Conservation (phyloP, 2,888 invertebrate genomes). For the Amiota mariae region DNA sequence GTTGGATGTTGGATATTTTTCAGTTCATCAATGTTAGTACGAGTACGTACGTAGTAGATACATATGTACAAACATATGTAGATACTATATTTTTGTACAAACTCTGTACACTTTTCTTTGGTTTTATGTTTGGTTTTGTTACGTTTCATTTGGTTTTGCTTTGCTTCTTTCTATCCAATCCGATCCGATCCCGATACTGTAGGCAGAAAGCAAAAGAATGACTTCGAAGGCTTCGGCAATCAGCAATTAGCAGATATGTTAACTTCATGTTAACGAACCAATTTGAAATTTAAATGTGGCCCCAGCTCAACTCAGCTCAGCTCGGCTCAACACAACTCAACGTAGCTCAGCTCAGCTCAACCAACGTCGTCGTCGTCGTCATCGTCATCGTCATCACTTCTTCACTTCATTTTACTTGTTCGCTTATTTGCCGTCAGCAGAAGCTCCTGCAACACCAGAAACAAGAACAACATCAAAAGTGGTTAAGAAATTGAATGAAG, state of each 20-base stretch:
- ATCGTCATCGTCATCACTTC: conserved; percentile 63
- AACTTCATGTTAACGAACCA: conserved; percentile 68
- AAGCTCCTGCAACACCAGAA: conserved; percentile 27
- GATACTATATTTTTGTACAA: neutral
- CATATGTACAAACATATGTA: neutral
- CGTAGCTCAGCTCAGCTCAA: neutral
- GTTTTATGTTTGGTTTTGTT: neutral
- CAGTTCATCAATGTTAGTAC: neutral
- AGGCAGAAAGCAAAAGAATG: conserved; percentile 14
- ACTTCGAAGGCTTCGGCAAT: conserved; percentile 58
- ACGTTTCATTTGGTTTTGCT: neutral
- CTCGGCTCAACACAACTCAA: conserved; percentile 34
- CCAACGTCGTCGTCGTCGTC: neutral
- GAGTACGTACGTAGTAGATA: neutral
- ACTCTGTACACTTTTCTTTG: neutral
- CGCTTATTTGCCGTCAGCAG: conserved; percentile 31
- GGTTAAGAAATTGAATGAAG: neutral
- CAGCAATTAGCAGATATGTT: conserved; percentile 67
- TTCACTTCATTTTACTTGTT: conserved; percentile 42
- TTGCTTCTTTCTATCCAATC: neutral
- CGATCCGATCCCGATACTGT: conserved; percentile 17
- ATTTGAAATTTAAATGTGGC: conserved; percentile 67
- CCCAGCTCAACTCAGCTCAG: conserved; percentile 55
- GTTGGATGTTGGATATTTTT: neutral
- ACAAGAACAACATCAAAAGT: neutral